Percentiles rank a stretch among this genome's conserved stretches.
These are phyloP conservation scores for Lasiurus borealis DNA, from an alignment of 2,113 vertebrate genomes.

Conservation along the genomic window DNA sequence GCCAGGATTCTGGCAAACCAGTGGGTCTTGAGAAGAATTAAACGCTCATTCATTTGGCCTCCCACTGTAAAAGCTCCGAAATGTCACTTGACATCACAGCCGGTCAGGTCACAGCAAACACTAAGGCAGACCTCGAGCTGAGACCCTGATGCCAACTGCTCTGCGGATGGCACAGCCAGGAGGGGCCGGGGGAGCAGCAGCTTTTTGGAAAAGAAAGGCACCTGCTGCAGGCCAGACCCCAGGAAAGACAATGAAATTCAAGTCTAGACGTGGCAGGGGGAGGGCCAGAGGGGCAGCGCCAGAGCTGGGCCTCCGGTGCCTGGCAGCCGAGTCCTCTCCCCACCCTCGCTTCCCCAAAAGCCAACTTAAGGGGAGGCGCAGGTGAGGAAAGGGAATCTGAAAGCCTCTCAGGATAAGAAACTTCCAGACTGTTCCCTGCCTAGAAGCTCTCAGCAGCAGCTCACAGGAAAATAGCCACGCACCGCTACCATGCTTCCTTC, in stretches of 20 bases:
- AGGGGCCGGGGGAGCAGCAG: background rate
- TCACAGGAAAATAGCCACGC: background rate
- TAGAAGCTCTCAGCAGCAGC: background rate
- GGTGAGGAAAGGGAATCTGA: background rate
- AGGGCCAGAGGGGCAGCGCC: background rate
- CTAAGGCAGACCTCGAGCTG: constrained; percentile 1
- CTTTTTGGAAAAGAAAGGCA: constrained; percentile 48
- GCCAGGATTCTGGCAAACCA: background rate
- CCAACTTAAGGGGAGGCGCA: background rate
- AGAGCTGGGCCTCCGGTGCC: background rate
- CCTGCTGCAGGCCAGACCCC: background rate
- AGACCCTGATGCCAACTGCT: background rate
- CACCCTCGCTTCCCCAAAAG: background rate
- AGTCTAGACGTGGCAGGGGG: constrained; percentile 31
- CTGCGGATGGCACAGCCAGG: background rate
- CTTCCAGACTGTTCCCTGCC: background rate
- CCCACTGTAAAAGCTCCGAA: background rate
- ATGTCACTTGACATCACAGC: background rate
- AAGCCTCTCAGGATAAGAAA: background rate
- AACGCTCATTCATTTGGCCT: background rate
- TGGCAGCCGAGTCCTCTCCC: background rate
- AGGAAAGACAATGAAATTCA: background rate
- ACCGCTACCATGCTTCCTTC: background rate
- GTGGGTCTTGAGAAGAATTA: background rate
- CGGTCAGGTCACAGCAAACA: background rate